phyloP scores from a whole-genome alignment of 2,888 invertebrate species.

The Torymus texanus region DNA sequence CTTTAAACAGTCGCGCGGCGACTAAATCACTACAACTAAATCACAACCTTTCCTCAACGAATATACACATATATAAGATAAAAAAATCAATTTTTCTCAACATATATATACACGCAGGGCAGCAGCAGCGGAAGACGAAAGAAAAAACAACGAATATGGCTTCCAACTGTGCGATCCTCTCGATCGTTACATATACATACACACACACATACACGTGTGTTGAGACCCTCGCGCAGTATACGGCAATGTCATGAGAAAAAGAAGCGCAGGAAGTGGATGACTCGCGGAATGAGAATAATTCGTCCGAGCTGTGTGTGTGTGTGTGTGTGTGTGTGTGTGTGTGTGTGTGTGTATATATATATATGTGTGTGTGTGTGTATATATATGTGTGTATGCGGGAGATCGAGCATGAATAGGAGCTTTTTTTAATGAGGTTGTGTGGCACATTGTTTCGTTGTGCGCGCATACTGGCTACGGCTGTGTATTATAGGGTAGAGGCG shows the following conservation, averaged over 20 bases:
- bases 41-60: no score
- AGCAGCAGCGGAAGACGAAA: background rate
- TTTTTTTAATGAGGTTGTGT: conserved; percentile 28
- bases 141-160: conserved; percentile 32
- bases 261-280: conserved; percentile 56
- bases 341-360: no score
- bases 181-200: conserved; percentile 4
- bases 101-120: background rate
- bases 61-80: background rate
- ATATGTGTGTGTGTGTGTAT: no score
- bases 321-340: no score
- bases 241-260: conserved; percentile 29
- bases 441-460: no score
- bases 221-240: background rate
- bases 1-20: no score
- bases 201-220: background rate
- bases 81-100: conserved; percentile 6
- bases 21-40: no score
- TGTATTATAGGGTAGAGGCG: background rate
- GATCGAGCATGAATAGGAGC: conserved; percentile 37
- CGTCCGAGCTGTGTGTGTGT: conserved; percentile 9
- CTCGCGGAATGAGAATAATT: conserved; percentile 56
- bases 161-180: conserved; percentile 36
- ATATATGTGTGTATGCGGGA: background rate
- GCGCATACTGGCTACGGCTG: background rate